phyloP scores from a whole-genome alignment of 2,113 vertebrate species.

The Thomomys bottae region DNA sequence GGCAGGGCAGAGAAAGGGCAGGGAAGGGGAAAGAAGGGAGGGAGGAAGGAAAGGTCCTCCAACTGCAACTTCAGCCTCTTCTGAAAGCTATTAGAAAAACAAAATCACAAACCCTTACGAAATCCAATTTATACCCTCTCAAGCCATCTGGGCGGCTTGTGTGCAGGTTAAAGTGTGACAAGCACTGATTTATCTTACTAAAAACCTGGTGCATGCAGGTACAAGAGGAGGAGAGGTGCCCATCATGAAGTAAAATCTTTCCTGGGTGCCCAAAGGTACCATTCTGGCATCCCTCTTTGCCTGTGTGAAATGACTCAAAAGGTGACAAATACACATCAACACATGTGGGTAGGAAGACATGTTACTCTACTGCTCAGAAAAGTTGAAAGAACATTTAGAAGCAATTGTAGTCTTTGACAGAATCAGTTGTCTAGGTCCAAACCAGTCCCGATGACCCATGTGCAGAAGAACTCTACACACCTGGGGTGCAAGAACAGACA shows the following conservation, averaged over 20 bases:
- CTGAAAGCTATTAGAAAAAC: neutral
- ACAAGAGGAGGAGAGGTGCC: neutral
- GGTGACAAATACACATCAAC: neutral
- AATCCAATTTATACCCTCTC: neutral
- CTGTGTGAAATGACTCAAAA: neutral
- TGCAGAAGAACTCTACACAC: neutral
- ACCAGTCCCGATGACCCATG: neutral
- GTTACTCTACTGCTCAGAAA: neutral
- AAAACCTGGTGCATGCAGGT: rapidly evolving
- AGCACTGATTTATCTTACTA: neutral
- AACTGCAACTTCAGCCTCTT: neutral
- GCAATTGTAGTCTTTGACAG: neutral
- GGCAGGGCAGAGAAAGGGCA: too few relatives aligned
- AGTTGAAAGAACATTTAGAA: neutral
- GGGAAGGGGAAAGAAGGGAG: too few relatives aligned
- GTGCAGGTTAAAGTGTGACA: neutral
- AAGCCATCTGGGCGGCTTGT: neutral
- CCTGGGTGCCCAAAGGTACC: neutral
- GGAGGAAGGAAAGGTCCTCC: neutral
- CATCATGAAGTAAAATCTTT: neutral
- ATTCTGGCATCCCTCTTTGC: neutral
- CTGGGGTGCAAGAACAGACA: neutral
- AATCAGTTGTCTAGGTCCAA: neutral
- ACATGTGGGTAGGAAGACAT: neutral
- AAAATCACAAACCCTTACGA: neutral